A percentile compares a stretch with the other conserved stretches of the same genome.
These are phyloP conservation scores for Leptopilina boulardi DNA, from an alignment of 1,140 invertebrate species.

Conservation along the genomic window DNA sequence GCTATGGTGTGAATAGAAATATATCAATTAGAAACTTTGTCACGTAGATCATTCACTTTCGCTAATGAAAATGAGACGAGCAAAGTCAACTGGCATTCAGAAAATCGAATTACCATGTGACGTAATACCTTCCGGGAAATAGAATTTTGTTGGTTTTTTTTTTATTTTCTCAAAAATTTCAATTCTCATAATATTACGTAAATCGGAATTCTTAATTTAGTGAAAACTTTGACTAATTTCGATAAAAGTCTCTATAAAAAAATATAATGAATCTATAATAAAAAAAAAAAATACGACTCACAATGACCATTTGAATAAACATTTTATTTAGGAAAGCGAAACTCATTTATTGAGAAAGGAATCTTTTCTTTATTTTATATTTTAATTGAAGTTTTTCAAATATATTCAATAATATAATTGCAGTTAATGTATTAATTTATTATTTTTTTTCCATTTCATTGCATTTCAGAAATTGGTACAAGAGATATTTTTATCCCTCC, in stretches of 20 bases:
- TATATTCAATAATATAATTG: background rate
- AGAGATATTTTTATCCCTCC: no score
- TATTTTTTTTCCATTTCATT: no score
- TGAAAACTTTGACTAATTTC: slow-evolving; percentile 3
- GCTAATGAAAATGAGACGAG: slow-evolving; percentile 69
- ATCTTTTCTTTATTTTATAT: background rate
- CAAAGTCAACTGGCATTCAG: slow-evolving; percentile 49
- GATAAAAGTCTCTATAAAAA: background rate
- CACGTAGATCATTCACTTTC: slow-evolving; percentile 72
- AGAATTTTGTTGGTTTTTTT: slow-evolving; percentile 27
- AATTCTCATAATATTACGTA: background rate
- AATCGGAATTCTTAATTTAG: background rate
- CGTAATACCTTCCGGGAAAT: slow-evolving; percentile 3
- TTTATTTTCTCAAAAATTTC: background rate
- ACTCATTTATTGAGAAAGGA: background rate
- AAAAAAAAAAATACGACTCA: background rate
- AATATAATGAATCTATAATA: background rate
- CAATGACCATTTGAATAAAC: background rate
- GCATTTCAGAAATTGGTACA: no score
- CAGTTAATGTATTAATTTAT: no score
- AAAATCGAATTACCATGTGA: slow-evolving; percentile 51
- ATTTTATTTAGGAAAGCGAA: background rate
- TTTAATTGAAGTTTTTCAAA: no score
- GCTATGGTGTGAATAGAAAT: slow-evolving; percentile 47
- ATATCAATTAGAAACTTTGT: slow-evolving; percentile 65